These are phyloP conservation scores for Agrotis exclamationis DNA, from an alignment of 2,888 invertebrate genomes.

Conservation along the genomic window DNA sequence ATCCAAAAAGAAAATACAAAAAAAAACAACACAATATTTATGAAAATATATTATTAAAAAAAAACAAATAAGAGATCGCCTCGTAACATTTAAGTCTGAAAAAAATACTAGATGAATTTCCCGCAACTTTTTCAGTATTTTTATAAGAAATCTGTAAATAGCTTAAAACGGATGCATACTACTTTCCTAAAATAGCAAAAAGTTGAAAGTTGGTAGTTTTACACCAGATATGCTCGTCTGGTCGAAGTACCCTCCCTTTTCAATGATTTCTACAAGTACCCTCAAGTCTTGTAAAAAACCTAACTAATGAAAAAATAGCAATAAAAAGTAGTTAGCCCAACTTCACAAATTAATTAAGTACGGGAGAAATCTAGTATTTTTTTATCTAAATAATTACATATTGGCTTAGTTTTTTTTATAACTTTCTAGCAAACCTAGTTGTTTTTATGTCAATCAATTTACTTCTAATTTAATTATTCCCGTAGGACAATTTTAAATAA, in stretches of 20 bases:
- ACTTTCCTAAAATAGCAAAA: too few relatives aligned
- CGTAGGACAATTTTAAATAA: not conserved
- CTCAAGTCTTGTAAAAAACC: conserved; percentile 3
- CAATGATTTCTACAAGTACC: not conserved
- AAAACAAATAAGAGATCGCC: conserved; percentile 26
- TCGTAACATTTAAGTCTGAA: conserved; percentile 46
- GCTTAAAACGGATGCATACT: conserved; percentile 11
- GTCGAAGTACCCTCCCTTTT: too few relatives aligned
- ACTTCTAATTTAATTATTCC: conserved; percentile 19
- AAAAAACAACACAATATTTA: conserved; percentile 30
- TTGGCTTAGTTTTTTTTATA: not conserved
- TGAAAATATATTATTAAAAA: conserved; percentile 35
- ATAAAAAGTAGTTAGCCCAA: conserved; percentile 23
- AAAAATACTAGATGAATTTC: conserved; percentile 45
- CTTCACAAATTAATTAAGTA: not conserved
- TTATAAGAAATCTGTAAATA: conserved; percentile 52
- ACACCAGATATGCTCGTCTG: too few relatives aligned
- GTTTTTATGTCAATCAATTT: not conserved
- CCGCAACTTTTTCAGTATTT: conserved; percentile 43
- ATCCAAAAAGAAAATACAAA: conserved; percentile 21
- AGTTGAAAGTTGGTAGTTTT: too few relatives aligned
- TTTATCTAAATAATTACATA: conserved; percentile 2
- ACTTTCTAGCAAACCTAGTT: conserved; percentile 19
- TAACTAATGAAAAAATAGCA: not conserved
- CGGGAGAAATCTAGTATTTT: conserved; percentile 45